Evolutionary conservation across 2,797 vertebrate genomes (phyloP).

Genomic region (Poecilia wingei): DNA sequence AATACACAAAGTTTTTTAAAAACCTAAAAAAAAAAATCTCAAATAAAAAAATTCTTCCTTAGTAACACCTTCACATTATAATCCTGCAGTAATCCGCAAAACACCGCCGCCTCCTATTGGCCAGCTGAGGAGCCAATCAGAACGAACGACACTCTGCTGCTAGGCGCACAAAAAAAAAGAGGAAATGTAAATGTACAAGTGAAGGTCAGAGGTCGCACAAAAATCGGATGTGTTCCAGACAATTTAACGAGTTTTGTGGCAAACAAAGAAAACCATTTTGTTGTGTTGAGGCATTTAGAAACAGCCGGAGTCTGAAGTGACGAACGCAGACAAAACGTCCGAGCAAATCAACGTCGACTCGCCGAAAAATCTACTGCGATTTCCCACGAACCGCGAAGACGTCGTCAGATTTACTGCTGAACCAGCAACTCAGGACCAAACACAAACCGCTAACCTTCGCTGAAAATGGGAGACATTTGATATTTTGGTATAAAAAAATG

Average conservation of each 20-base stretch:
- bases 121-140: not conserved
- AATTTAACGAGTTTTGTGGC: not conserved
- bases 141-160: conserved; percentile 19
- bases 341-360: not conserved
- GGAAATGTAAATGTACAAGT: not conserved
- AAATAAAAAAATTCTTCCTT: not conserved
- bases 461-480: not conserved
- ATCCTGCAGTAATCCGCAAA: not conserved
- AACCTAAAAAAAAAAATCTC: not conserved
- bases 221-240: not conserved
- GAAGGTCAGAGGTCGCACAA: conserved; percentile 33
- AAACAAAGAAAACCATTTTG: not conserved
- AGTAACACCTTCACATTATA: conserved; percentile 20
- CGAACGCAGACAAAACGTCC: not conserved
- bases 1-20: not conserved
- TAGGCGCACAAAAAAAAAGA: conserved; percentile 10
- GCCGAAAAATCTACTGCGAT: not conserved
- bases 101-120: conserved; percentile 32
- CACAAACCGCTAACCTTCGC: not conserved
- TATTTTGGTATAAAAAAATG: not conserved
- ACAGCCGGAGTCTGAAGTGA: not conserved
- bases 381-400: not conserved
- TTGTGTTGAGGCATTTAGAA: not conserved
- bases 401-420: not conserved
- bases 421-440: not conserved